Base-by-base conservation (phyloP, 2,888 invertebrate genomes). In the Eumacrocentrus americanus region DNA sequence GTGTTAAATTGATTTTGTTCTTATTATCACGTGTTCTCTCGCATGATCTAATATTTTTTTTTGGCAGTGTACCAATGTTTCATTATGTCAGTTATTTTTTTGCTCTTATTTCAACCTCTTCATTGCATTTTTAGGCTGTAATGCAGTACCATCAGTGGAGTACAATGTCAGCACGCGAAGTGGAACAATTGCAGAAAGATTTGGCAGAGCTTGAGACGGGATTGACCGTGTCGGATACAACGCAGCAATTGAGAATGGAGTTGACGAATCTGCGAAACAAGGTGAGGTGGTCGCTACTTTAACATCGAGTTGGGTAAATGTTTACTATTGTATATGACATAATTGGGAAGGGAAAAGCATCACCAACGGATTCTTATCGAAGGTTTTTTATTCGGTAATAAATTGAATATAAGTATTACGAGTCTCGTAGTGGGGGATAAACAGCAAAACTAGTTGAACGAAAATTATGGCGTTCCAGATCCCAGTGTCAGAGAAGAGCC, bases 81-180 rank as follows among this genome's bases (percentile, higher is more conserved):
- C n/a, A n/a, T n/a, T n/a, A n/a, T n/a, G n/a, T n/a, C n/a, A n/a
- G n/a, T n/a, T n/a, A n/a, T n/a, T n/a, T n/a, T n/a, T n/a, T n/a
- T n/a, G n/a, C n/a, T n/a, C n/a, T n/a, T n/a, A n/a, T n/a, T n/a
- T n/a, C n/a, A n/a, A n/a, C n/a, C n/a, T n/a, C n/a, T n/a, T n/a
- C n/a, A n/a, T n/a, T n/a, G n/a, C n/a, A n/a, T 42, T 40, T 42
- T 55, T 69, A 82, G 77, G 81, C 82, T 52, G 72, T 89, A 46
- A 81, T 84, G 53, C 87, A 89, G 68, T 91, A 89, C 75, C 86
- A 89, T 71, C 88, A 89, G 71, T 91, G 91, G 88, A 92, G 91
- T 76, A 85, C 85, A 60, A 84, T 91, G 72, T 90, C 91, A 16
- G 84, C 88, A 58, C 87, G 88, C 72, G 91, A 92, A 81, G 88